Evolutionary conservation across 2,113 vertebrate species (phyloP).

Genomic region (Antennarius striatus): DNA sequence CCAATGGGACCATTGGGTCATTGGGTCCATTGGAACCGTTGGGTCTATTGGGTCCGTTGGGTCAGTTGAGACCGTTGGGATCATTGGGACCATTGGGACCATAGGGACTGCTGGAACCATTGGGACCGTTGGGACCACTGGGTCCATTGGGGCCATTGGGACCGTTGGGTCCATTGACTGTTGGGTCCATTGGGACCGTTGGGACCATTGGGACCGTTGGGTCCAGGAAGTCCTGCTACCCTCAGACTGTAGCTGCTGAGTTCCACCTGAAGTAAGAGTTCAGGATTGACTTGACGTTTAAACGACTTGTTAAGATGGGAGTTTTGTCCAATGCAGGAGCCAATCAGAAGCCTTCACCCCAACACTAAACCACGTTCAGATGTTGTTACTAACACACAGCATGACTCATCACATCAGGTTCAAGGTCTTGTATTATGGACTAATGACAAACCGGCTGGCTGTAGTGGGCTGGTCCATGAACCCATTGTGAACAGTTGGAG

Average conservation of each 20-base stretch:
- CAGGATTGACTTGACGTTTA: constrained; percentile 6
- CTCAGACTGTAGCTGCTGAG: background rate
- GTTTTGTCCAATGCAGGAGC: constrained; percentile 18
- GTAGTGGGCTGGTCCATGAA: constrained; percentile 35
- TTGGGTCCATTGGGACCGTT: no score
- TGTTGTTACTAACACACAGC: constrained; percentile 54
- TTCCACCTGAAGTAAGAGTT: background rate
- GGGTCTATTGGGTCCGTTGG: no score
- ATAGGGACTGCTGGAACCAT: no score
- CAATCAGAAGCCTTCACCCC: constrained; percentile 3
- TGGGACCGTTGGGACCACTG: no score
- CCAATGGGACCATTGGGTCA: no score
- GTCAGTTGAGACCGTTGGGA: no score
- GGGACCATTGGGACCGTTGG: no score
- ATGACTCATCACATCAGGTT: constrained; percentile 44
- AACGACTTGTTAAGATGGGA: constrained; percentile 37
- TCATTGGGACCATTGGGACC: no score
- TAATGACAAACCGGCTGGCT: constrained; percentile 45
- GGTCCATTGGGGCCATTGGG: no score
- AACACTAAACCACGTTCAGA: constrained; percentile 34
- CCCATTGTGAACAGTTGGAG: background rate
- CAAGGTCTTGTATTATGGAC: constrained; percentile 59
- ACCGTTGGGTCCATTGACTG: no score
- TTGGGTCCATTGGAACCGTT: no score
- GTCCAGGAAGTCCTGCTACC: no score